Conservation (phyloP, 2,113 vertebrate genomes). For the Coreoperca whiteheadi region DNA sequence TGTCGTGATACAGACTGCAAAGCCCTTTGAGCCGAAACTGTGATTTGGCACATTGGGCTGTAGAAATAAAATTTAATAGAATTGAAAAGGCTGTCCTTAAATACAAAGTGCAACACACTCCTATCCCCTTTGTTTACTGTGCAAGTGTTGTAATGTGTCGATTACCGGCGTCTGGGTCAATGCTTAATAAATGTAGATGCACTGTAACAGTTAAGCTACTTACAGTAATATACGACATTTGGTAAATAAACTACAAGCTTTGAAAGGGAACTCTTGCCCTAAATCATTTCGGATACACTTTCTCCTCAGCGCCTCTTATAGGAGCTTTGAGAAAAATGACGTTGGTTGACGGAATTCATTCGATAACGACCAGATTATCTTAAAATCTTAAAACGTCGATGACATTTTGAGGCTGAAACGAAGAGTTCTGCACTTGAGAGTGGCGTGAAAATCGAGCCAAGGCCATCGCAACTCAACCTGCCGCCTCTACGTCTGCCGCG, state of each 20-base stretch:
- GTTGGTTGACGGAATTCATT: background rate
- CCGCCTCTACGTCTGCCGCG: background rate
- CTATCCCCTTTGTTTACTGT: no score
- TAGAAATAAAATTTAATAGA: no score
- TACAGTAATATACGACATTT: background rate
- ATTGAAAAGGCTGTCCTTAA: no score
- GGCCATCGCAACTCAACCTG: background rate
- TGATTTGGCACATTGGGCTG: no score
- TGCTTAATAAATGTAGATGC: background rate
- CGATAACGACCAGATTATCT: background rate
- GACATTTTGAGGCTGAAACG: background rate
- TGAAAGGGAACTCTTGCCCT: background rate
- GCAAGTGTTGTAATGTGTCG: no score
- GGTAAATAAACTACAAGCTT: background rate
- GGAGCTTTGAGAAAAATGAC: background rate
- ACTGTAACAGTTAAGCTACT: background rate
- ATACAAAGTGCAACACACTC: no score
- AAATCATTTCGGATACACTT: background rate
- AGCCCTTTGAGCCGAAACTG: no score
- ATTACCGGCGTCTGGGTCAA: no score
- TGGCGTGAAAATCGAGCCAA: background rate
- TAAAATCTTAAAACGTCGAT: background rate
- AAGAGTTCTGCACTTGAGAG: background rate
- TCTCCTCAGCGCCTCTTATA: no score
- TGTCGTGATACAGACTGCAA: no score